Evolutionary conservation across 2,113 vertebrate genomes (phyloP), one percentile per base, ranked within the genome.

Genomic region (Microcebus jonahi): DNA sequence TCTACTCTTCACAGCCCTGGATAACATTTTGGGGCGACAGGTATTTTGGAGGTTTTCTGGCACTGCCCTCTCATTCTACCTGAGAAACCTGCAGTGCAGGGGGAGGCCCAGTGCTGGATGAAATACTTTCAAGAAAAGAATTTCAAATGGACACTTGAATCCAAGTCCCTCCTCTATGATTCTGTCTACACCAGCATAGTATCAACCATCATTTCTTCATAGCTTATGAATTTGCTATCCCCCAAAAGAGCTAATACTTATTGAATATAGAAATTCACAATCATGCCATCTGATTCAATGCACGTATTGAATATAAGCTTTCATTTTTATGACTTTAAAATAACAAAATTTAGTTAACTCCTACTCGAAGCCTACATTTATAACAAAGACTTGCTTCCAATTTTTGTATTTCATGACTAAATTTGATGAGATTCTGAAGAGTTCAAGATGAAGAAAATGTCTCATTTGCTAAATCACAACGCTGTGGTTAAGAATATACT

Each of bases 351-450:
- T 68, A 63, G 27, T n/a, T 75, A 59, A 84, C 25, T 36, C 18
- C 31, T 68, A 31, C 4, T 12, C 75, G 79, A 86, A 12, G 12
- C 25, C 39, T 68, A 91, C 17, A 83, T 84, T 76, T 65, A 61
- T 0, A 6, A 75, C 15, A 86, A 85, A 48, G 29, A 8, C 42
- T 25, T 2, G 0, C 18, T 77, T 76, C 0, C 0, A 61, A 23
- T 68, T 68, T 77, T 71, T 94, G 7, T 0, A 9, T 61, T 27
- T 67, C 31, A 39, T 36, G 50, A 97, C 27, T 55, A 83, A 83
- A 79, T 45, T 29, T 27, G 6, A 3, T 77, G 29, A 92, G 48
- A 95, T n/a, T 93, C 77, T n/a, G 3, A 65, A 81, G 70, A 90
- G 48, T 57, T 94, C 50, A 85, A 84, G 61, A 53, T 42, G 59